Conservation (phyloP, 2,888 invertebrate species). For the Polyommatus icarus region DNA sequence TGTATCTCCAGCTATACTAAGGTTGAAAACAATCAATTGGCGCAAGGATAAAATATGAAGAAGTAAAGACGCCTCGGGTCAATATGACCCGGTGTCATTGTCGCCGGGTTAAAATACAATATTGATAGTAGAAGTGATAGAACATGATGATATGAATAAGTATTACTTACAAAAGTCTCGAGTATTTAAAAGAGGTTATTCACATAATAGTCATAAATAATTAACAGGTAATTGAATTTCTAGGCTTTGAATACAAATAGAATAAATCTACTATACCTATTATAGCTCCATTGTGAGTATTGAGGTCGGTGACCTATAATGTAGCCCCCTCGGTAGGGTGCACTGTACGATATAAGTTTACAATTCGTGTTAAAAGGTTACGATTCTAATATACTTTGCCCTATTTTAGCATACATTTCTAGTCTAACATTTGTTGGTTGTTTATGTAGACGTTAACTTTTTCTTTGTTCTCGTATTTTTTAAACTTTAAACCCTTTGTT, state of each 20-base stretch:
- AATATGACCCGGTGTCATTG: too few relatives aligned
- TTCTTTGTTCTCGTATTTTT: constrained; percentile 18
- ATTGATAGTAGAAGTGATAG: too few relatives aligned
- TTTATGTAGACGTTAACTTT: constrained; percentile 12
- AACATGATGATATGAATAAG: too few relatives aligned
- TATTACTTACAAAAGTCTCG: not conserved
- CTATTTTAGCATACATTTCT: constrained; percentile 30
- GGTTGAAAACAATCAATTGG: too few relatives aligned
- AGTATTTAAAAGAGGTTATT: not conserved
- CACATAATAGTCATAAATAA: not conserved
- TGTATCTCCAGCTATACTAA: too few relatives aligned
- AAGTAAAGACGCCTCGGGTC: too few relatives aligned
- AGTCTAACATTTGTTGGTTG: constrained; percentile 18
- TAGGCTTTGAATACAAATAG: not conserved
- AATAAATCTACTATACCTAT: constrained; percentile 8
- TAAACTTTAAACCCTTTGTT: not conserved
- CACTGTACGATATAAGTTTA: constrained; percentile 48
- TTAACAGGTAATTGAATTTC: constrained; percentile 2
- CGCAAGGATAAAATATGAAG: too few relatives aligned
- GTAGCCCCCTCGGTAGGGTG: constrained; percentile 73
- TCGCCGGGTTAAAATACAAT: too few relatives aligned
- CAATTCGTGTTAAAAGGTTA: constrained; percentile 32
- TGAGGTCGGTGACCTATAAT: constrained; percentile 70
- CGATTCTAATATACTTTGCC: constrained; percentile 29
- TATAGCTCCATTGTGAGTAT: constrained; percentile 23